Percentiles rank a stretch among this genome's conserved stretches.
Conservation (phyloP, 1,140 invertebrate genomes). For the Halictus rubicundus region DNA sequence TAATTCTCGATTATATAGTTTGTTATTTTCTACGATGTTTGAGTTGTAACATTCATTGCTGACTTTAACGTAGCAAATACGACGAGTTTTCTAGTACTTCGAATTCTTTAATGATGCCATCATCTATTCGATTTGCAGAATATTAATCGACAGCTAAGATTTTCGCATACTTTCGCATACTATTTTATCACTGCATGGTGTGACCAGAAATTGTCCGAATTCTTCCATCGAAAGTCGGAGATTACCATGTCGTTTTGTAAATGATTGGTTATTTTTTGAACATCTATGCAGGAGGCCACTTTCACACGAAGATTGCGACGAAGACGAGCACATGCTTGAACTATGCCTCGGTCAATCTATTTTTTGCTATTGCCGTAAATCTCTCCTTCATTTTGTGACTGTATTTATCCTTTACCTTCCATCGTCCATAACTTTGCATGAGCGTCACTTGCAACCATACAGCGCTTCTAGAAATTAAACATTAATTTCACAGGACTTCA, state of each 20-base stretch:
- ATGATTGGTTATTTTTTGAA: conserved; percentile 29
- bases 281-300: background rate
- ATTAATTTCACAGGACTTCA: no score
- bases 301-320: conserved; percentile 60
- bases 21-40: no score
- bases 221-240: background rate
- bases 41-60: no score
- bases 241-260: background rate
- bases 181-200: no score
- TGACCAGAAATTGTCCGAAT: background rate
- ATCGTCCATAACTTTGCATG: no score
- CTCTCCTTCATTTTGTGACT: background rate
- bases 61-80: no score
- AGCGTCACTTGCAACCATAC: no score
- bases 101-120: background rate
- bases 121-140: background rate
- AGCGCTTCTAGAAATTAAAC: no score
- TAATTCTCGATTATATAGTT: no score
- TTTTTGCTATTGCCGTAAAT: background rate
- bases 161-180: no score
- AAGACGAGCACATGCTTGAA: conserved; percentile 26
- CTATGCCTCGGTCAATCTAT: conserved; percentile 12
- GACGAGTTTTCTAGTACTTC: background rate
- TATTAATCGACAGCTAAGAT: background rate
- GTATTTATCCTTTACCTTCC: background rate